Percentiles rank a stretch among this genome's conserved stretches.
phyloP scores from a whole-genome alignment of 2,113 vertebrate species.

The Paraplagusia blochii region DNA sequence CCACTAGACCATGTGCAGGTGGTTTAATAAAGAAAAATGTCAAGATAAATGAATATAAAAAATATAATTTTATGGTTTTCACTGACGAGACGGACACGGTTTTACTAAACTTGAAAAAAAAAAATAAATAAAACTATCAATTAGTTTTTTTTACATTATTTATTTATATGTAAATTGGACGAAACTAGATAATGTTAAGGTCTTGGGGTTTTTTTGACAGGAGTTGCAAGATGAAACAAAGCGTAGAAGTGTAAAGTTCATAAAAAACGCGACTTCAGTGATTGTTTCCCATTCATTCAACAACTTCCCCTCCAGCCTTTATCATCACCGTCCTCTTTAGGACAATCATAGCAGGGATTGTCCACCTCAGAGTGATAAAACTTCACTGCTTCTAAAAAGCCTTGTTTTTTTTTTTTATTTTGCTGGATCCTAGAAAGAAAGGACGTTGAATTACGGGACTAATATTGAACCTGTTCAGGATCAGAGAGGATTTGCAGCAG shows the following conservation, averaged over 20 bases:
- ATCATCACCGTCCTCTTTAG: conserved; percentile 71
- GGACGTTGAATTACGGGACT: conserved; percentile 53
- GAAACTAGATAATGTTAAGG: too few relatives aligned
- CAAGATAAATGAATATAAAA: too few relatives aligned
- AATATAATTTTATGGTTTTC: too few relatives aligned
- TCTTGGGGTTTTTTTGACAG: too few relatives aligned
- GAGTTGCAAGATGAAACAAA: too few relatives aligned
- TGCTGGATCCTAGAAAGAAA: conserved; percentile 57
- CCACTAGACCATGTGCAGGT: too few relatives aligned
- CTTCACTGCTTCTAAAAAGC: conserved; percentile 51
- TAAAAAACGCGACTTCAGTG: conserved; percentile 22
- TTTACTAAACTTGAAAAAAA: too few relatives aligned
- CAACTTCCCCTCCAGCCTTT: too few relatives aligned
- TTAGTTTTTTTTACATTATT: not conserved
- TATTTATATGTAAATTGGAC: too few relatives aligned
- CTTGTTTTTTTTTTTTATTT: conserved; percentile 57
- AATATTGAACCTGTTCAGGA: conserved; percentile 49
- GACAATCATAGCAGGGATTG: conserved; percentile 59
- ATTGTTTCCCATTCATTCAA: conserved; percentile 28
- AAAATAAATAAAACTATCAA: too few relatives aligned
- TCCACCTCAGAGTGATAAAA: conserved; percentile 31
- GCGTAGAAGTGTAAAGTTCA: conserved; percentile 39
- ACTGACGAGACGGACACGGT: too few relatives aligned
- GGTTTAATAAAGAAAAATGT: too few relatives aligned
- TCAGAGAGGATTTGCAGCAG: conserved; percentile 57